Conservation (phyloP, 2,888 invertebrate genomes). For the Adineta ricciae region DNA sequence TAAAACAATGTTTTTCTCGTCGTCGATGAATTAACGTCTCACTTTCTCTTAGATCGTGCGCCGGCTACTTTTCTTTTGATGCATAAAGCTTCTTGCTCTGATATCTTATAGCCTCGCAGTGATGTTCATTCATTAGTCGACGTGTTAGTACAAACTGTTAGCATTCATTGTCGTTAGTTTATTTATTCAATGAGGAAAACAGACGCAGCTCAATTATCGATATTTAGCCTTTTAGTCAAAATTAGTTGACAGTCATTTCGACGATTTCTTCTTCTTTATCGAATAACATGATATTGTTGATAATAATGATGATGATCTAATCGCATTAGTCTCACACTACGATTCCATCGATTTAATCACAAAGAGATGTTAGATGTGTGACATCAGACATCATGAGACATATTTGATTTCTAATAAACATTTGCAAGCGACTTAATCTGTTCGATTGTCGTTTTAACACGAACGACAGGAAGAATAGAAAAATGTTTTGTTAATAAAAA, state of each 20-base stretch:
- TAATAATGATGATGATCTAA: neutral
- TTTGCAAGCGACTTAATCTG: neutral
- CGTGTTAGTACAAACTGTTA: neutral
- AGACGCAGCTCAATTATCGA: neutral
- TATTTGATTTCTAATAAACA: slow-evolving; percentile 7
- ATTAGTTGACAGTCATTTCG: neutral
- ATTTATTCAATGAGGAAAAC: neutral
- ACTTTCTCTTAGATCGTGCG: neutral
- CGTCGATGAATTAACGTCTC: neutral
- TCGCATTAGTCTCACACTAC: slow-evolving; percentile 13
- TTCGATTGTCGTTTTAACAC: neutral
- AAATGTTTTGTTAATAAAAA: slow-evolving; percentile 15
- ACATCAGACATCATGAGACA: slow-evolving; percentile 15
- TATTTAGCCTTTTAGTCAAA: slow-evolving; percentile 13
- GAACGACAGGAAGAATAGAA: neutral
- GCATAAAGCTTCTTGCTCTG: slow-evolving; percentile 4
- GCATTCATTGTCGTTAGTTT: neutral
- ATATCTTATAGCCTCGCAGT: neutral
- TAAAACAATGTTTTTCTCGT: neutral
- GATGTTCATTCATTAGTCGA: neutral
- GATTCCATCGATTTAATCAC: neutral
- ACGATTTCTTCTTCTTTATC: neutral
- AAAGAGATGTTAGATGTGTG: neutral
- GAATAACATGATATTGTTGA: neutral
- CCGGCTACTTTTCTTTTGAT: slow-evolving; percentile 9